Base-by-base conservation (phyloP, 1,140 invertebrate genomes). In the Pissodes strobi region DNA sequence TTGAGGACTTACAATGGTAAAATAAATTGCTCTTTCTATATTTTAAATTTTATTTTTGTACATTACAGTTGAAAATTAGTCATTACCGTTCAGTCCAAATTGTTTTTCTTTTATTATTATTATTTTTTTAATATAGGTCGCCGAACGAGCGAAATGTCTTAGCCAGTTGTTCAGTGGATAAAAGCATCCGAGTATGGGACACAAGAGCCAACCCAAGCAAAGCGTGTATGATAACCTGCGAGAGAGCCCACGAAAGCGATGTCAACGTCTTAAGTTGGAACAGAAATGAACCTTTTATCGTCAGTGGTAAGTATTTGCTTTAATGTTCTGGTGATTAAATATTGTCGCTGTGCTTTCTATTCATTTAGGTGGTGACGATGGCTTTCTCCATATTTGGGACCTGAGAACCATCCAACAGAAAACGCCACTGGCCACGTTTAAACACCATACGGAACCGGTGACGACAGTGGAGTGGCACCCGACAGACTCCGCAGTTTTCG, bases 201-300 rank as follows among this genome's bases (percentile, higher is more conserved):
- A 89, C 87, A 17, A 84, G 97, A 79, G 89, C 87, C 17, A 82
- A 87, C 41, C 91, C 93, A 0, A 85, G 85, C 38, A 93, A 95
- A 75, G 93, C 95, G 0, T 96, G 94, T 73, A 98, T 97, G 89
- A 75, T 98, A 22, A 92, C 91, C n/a, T 87, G 88, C 45, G 81
- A 86, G 58, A 86, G 94, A 70, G 92, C 95, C 23, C 98, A 99
- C 79, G 81, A 89, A 49, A 87, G 85, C 66, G 98, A 99, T 82
- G 87, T 99, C 0, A 99, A 99, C 83, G 97, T 99, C 1, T 94
- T 99, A 67, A 91, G 90, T 65, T 99, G 98, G 98, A 99, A 98
- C 80, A 84, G 78, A 64, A 88, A 86, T 72, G 95, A 98, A 77
- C 90, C 90, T 3, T 93, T 96, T 71, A 90, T 98, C 69, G 86